A percentile compares a stretch with the other conserved stretches of the same genome.
Evolutionary conservation across 2,113 vertebrate genomes (phyloP).

Genomic region (Mirza zaza): DNA sequence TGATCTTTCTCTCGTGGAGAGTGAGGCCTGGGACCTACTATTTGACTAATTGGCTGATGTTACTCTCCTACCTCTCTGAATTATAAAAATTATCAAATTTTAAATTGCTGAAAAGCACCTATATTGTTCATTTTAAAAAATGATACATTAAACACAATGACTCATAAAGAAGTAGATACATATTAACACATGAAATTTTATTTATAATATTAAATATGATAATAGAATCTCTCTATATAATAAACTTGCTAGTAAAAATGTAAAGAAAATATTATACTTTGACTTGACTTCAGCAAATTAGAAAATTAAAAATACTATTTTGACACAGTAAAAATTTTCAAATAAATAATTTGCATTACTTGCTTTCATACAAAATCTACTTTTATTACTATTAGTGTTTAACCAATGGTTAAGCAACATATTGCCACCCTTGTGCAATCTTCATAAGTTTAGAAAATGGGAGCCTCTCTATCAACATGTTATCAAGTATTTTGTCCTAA

Average conservation of each 20-base stretch:
- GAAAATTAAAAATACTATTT: constrained; percentile 29
- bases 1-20: not conserved
- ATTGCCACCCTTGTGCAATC: not conserved
- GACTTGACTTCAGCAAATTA: not conserved
- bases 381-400: not conserved
- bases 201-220: not conserved
- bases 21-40: not conserved
- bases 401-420: not conserved
- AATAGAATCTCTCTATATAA: not conserved
- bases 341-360: not conserved
- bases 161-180: not conserved
- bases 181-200: not conserved
- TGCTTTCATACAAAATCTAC: not conserved
- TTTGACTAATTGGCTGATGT: not conserved
- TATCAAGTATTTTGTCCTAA: not conserved
- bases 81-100: not conserved
- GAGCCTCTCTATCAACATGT: not conserved
- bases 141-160: not conserved
- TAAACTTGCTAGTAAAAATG: not conserved
- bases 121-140: not conserved
- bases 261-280: not conserved
- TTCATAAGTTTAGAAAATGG: not conserved
- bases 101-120: not conserved
- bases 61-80: not conserved
- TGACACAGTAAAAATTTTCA: not conserved